phyloP scores from a whole-genome alignment of 1,140 invertebrate genomes.

The Ips typographus region DNA sequence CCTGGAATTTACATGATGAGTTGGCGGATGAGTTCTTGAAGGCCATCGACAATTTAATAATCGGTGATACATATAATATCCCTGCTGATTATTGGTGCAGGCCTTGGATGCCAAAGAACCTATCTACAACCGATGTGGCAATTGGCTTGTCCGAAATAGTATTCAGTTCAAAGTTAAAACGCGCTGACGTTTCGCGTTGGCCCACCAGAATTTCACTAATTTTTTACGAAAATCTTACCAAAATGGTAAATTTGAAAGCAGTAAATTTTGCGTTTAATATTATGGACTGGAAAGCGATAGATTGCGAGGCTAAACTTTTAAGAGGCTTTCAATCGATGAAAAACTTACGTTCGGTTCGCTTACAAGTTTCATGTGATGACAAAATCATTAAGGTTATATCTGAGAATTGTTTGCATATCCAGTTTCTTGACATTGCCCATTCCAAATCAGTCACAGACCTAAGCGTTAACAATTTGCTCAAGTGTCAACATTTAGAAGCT shows the following conservation, averaged over 20 bases:
- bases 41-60: slow-evolving; percentile 61
- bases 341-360: slow-evolving; percentile 61
- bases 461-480: slow-evolving; percentile 60
- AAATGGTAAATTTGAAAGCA: slow-evolving; percentile 62
- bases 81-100: slow-evolving; percentile 54
- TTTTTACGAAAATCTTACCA: slow-evolving; percentile 65
- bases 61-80: slow-evolving; percentile 60
- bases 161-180: slow-evolving; percentile 61
- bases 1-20: slow-evolving; percentile 66
- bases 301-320: slow-evolving; percentile 62
- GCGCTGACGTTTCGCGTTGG: slow-evolving; percentile 65
- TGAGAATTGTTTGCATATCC: slow-evolving; percentile 61
- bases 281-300: slow-evolving; percentile 67
- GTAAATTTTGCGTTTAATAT: slow-evolving; percentile 63
- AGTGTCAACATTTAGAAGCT: slow-evolving; percentile 59
- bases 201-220: slow-evolving; percentile 73
- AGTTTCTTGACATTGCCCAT: slow-evolving; percentile 66
- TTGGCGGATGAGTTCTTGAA: slow-evolving; percentile 61
- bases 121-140: slow-evolving; percentile 67
- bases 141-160: slow-evolving; percentile 66
- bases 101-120: slow-evolving; percentile 49
- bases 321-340: slow-evolving; percentile 53
- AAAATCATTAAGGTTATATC: slow-evolving; percentile 62
- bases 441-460: slow-evolving; percentile 70
- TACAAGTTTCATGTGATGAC: slow-evolving; percentile 73